phyloP scores from a whole-genome alignment of 2,888 invertebrate genomes.

The Polylopha cassiicola region DNA sequence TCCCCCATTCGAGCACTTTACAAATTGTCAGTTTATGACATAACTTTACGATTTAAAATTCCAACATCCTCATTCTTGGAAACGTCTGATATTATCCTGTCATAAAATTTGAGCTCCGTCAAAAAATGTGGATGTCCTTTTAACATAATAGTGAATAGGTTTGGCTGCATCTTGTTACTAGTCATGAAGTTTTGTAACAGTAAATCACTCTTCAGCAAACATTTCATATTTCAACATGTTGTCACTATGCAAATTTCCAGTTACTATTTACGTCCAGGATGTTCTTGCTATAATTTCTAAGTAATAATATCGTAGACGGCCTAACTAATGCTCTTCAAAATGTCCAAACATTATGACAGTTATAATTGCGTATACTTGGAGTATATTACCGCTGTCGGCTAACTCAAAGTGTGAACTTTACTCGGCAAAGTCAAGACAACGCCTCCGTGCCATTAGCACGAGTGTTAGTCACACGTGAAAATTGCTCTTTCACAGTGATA shows the following conservation, averaged over 20 bases:
- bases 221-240: slow-evolving; percentile 22
- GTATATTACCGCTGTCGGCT: too few species aligned
- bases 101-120: slow-evolving; percentile 11
- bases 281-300: slow-evolving; percentile 34
- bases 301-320: background rate
- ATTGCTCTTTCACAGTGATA: slow-evolving; percentile 18
- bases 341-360: slow-evolving; percentile 1
- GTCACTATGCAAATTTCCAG: slow-evolving; percentile 41
- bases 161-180: background rate
- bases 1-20: slow-evolving; percentile 27
- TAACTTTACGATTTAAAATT: slow-evolving; percentile 19
- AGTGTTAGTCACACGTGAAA: slow-evolving; percentile 16
- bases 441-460: slow-evolving; percentile 3
- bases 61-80: slow-evolving; percentile 12
- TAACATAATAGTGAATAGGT: slow-evolving; percentile 10
- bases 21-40: slow-evolving; percentile 23
- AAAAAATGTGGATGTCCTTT: background rate
- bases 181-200: slow-evolving; percentile 1
- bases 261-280: slow-evolving; percentile 58
- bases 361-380: background rate
- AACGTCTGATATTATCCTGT: slow-evolving; percentile 8
- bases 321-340: slow-evolving; percentile 1
- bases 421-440: slow-evolving; percentile 1
- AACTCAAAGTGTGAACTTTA: slow-evolving; percentile 5
- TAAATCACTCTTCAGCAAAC: slow-evolving; percentile 11